phyloP scores from a whole-genome alignment of 1,140 invertebrate genomes.

The Brachionus paranguensis region DNA sequence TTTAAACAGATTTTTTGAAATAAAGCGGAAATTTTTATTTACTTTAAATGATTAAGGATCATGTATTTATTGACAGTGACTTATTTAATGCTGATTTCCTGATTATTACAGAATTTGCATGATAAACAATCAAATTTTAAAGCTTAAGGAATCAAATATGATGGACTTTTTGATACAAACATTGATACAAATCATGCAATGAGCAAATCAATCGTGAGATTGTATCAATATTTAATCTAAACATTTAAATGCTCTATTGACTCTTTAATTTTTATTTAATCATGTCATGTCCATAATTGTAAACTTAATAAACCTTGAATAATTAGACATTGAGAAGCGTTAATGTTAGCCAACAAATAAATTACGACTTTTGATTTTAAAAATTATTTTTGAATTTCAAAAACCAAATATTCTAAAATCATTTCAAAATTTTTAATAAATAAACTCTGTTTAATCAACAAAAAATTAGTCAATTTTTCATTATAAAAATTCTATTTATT shows the following conservation, averaged over 20 bases:
- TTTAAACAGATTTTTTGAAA: not conserved
- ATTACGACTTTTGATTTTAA: too few relatives aligned
- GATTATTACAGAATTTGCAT: not conserved
- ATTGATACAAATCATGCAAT: not conserved
- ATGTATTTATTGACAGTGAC: not conserved
- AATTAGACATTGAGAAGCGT: not conserved
- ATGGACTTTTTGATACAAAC: not conserved
- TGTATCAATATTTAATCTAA: not conserved
- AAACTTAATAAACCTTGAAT: not conserved
- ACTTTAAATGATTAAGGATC: not conserved
- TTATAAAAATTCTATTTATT: too few relatives aligned
- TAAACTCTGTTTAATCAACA: too few relatives aligned
- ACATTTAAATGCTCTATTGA: not conserved
- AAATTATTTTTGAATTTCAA: not conserved
- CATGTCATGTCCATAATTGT: not conserved
- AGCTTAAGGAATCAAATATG: not conserved
- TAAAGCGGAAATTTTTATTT: not conserved
- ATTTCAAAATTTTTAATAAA: too few relatives aligned
- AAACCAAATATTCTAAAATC: not conserved
- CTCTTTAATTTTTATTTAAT: not conserved
- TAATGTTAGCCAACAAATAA: not conserved
- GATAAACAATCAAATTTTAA: not conserved
- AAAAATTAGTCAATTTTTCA: too few relatives aligned
- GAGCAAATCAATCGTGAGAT: not conserved
- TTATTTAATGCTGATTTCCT: not conserved